phyloP scores from a whole-genome alignment of 2,797 vertebrate species.

The Melanotaenia nigrans region DNA sequence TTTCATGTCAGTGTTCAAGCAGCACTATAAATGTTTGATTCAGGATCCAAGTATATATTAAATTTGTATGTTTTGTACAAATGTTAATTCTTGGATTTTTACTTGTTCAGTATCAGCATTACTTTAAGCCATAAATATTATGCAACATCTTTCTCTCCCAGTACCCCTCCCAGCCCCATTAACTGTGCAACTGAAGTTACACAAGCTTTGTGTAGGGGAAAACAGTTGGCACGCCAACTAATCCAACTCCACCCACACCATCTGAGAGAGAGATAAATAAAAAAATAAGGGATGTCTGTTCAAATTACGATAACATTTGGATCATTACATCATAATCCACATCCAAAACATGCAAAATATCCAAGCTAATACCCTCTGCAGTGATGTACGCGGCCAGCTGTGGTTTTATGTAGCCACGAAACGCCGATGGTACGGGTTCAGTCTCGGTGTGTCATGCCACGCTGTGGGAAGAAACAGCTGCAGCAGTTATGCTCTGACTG shows the following conservation, averaged over 20 bases:
- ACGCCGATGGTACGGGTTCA: slow-evolving; percentile 7
- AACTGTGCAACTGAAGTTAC: slow-evolving; percentile 72
- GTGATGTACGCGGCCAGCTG: slow-evolving; percentile 55
- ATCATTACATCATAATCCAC: slow-evolving; percentile 77
- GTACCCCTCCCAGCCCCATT: slow-evolving; percentile 52
- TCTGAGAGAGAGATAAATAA: slow-evolving; percentile 41
- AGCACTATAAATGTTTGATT: not conserved
- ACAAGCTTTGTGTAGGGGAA: slow-evolving; percentile 69
- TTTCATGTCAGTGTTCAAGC: slow-evolving; percentile 8
- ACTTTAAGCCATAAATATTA: slow-evolving; percentile 76
- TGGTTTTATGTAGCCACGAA: slow-evolving; percentile 35
- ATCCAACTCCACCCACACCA: slow-evolving; percentile 71
- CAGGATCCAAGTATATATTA: not conserved
- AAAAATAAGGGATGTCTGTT: slow-evolving; percentile 73
- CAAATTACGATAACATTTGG: slow-evolving; percentile 75
- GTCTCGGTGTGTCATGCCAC: slow-evolving; percentile 5
- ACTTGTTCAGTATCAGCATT: slow-evolving; percentile 65
- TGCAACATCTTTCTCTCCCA: slow-evolving; percentile 54
- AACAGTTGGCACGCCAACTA: slow-evolving; percentile 78
- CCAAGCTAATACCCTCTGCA: slow-evolving; percentile 63
- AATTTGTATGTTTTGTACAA: too few relatives aligned
- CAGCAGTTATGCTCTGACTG: not conserved
- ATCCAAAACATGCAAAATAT: slow-evolving; percentile 61
- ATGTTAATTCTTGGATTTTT: slow-evolving; percentile 59
- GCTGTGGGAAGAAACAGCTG: slow-evolving; percentile 3